Evolutionary conservation across 1,140 invertebrate genomes (phyloP).

Genomic region (Trichomalopsis sarcophagae): DNA sequence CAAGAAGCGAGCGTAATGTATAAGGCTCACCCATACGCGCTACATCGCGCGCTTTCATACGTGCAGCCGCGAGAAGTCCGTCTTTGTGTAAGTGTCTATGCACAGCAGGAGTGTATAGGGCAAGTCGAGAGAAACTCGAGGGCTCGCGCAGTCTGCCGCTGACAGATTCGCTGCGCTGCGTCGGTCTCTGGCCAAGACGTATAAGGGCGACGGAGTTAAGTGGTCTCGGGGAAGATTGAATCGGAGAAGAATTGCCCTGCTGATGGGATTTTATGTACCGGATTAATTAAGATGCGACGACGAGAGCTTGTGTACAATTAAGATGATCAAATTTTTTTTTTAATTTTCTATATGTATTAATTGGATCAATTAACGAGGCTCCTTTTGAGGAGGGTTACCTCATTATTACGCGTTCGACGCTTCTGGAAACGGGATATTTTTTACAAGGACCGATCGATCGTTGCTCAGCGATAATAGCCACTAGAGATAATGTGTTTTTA

Average conservation of each 20-base stretch:
- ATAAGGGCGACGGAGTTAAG: not conserved
- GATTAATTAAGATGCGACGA: not conserved
- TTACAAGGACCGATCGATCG: not conserved
- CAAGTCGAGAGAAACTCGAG: not conserved
- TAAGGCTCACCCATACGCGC: not conserved
- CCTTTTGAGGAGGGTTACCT: too few species aligned
- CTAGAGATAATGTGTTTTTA: conserved; percentile 13
- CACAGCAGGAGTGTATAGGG: not conserved
- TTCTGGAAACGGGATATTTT: not conserved
- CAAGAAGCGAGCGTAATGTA: not conserved
- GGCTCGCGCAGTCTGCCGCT: not conserved
- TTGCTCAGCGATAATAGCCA: not conserved
- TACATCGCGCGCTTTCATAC: not conserved
- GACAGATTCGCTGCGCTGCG: not conserved
- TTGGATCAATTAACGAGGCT: too few species aligned
- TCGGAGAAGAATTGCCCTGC: not conserved
- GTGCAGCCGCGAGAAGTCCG: not conserved
- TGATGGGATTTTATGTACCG: not conserved
- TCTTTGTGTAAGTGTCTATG: not conserved
- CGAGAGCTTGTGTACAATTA: too few species aligned
- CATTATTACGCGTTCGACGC: too few species aligned
- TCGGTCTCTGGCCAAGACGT: not conserved
- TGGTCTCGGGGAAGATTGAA: conserved; percentile 20
- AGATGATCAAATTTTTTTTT: too few species aligned
- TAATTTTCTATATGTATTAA: too few species aligned